Evolutionary conservation across 2,888 invertebrate species (phyloP), one percentile per base, ranked within the genome.

Genomic region (Disparrhopalites patrizii): DNA sequence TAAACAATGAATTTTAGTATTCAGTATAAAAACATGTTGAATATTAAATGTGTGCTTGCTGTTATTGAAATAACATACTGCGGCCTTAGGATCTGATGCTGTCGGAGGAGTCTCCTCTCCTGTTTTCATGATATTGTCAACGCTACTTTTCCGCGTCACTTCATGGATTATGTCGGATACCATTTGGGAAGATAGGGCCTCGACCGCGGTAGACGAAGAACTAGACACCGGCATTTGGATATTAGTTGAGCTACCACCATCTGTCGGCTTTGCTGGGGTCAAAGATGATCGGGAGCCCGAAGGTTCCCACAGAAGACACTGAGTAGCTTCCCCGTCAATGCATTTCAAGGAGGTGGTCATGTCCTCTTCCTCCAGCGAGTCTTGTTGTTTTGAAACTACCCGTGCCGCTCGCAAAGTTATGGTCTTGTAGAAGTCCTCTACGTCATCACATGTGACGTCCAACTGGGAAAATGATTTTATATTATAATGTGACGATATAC

Each of bases 161-260:
- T 73, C 73, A 31, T 73, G 71, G 61, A 75, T 73, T 8, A 75
- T 74, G 51, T 74, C 71, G 3, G 73, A 70, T 5, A 74, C 75
- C 74, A 75, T 73, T 63, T 73, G 73, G 15, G 69, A 68, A 10
- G 72, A 73, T 30, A 74, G 51, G 15, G 71, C 73, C 64, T 75
- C 75, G 15, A 73, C 74, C 30, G 72, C 72, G 5, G 72, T 69
- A 3, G 70, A 65, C 0, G 73, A 74, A 3, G 65, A 64, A 18
- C 63, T 36, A 13, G 58, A 30, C 2, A 47, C 60, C 20, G 61
- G 51, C n/a, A 61, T 51, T 52, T 61, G 61, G 4, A 51, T 20
- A 10, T 23, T n/a, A 27, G 30, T 36, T 10, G 55, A 3, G 2
- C 33, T 43, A 18, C 23, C 27, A 56, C 64, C 52, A 3, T 64